Conservation (phyloP, 2,113 vertebrate genomes). For the Pithys albifrons region DNA sequence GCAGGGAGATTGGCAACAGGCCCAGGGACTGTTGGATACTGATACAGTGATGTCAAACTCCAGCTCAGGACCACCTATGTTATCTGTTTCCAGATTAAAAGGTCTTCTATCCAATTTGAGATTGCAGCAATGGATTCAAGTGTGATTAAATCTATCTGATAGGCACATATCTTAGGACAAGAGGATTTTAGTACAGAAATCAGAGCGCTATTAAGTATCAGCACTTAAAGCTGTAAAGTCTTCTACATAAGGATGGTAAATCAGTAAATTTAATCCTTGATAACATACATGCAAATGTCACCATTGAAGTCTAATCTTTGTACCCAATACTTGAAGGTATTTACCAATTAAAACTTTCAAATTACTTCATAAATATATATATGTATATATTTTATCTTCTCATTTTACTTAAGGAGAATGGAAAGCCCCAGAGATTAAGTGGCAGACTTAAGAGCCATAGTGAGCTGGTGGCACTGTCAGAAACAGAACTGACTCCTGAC, state of each 20-base stretch:
- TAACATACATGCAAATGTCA: not conserved
- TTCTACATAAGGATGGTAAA: not conserved
- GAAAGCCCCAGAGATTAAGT: not conserved
- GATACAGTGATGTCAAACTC: fast-evolving
- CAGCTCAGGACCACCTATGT: not conserved
- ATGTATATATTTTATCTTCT: not conserved
- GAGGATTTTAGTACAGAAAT: not conserved
- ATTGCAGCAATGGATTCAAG: not conserved
- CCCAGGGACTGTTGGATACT: not conserved
- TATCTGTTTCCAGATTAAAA: not conserved
- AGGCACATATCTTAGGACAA: not conserved
- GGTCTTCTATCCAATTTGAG: not conserved
- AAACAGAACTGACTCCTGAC: not conserved
- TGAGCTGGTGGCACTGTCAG: not conserved
- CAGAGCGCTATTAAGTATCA: not conserved
- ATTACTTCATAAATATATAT: not conserved
- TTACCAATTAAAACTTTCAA: not conserved
- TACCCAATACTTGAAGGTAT: not conserved
- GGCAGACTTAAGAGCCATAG: not conserved
- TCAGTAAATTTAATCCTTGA: not conserved
- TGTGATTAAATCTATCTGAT: not conserved
- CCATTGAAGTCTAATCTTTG: not conserved
- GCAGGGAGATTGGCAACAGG: not conserved
- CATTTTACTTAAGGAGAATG: not conserved
- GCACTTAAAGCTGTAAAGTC: not conserved